These are phyloP conservation scores for Oopsacas minuta DNA, from an alignment of 37 sponge, comb jelly and placozoan species.

Conservation along the genomic window DNA sequence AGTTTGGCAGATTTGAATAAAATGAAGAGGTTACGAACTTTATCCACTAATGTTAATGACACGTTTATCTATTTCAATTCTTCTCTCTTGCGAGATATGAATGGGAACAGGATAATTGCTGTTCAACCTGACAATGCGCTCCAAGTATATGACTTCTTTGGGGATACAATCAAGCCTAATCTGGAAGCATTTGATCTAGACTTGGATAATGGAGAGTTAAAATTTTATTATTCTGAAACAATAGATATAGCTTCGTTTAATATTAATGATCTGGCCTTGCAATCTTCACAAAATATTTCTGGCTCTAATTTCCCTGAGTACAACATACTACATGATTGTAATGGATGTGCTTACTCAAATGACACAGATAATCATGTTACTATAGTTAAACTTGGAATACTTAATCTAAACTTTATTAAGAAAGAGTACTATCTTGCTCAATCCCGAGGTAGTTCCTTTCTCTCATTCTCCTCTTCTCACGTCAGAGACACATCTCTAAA, in stretches of 20 bases:
- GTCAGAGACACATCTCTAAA: conserved; percentile 55
- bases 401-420: conserved; percentile 69
- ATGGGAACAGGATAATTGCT: conserved; percentile 37
- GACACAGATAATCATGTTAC: conserved; percentile 33
- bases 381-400: conserved; percentile 33
- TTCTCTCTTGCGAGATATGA: conserved; percentile 58
- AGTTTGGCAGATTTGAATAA: conserved; percentile 56
- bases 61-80: conserved; percentile 44
- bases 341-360: conserved; percentile 25
- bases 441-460: conserved; percentile 30
- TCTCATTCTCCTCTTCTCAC: conserved; percentile 28
- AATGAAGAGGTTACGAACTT: conserved; percentile 59
- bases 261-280: conserved; percentile 43
- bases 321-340: conserved; percentile 25
- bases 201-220: conserved; percentile 38
- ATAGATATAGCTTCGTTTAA: conserved; percentile 50
- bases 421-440: conserved; percentile 41
- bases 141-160: conserved; percentile 26
- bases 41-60: conserved; percentile 31
- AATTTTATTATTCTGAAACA: conserved; percentile 59
- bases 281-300: conserved; percentile 19
- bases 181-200: conserved; percentile 35
- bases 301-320: background rate
- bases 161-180: conserved; percentile 41
- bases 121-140: conserved; percentile 21